Evolutionary conservation across 2,888 invertebrate species (phyloP).

Genomic region (Plagodis dolabraria): DNA sequence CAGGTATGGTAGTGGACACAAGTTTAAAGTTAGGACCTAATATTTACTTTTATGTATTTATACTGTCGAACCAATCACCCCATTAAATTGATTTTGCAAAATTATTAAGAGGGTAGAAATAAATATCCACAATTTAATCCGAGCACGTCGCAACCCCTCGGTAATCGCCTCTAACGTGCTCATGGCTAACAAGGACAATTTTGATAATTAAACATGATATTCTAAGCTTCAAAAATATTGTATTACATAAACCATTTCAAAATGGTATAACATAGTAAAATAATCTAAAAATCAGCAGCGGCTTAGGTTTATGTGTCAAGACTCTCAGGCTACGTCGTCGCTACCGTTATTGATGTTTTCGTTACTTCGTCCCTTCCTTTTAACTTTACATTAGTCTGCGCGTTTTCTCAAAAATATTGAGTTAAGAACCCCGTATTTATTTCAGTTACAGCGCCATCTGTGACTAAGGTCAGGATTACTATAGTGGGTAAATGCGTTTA

Average conservation of each 20-base stretch:
- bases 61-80: too few species aligned
- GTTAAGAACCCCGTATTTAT: conserved; percentile 69
- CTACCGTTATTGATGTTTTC: conserved; percentile 71
- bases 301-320: not conserved
- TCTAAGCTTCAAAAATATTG: too few species aligned
- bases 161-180: not conserved
- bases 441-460: conserved; percentile 62
- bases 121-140: conserved; percentile 72
- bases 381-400: conserved; percentile 54
- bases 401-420: conserved; percentile 66
- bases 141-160: conserved; percentile 56
- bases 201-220: too few species aligned
- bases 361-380: conserved; percentile 57
- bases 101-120: not conserved
- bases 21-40: too few species aligned
- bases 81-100: too few species aligned
- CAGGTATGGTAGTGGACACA: too few species aligned
- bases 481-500: conserved; percentile 53
- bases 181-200: not conserved
- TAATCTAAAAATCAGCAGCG: not conserved
- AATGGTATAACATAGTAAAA: too few species aligned
- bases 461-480: conserved; percentile 61
- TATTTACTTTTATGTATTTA: too few species aligned
- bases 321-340: conserved; percentile 55
- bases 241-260: too few species aligned